These are phyloP conservation scores for Drosophila auraria DNA, from an alignment of 1,140 invertebrate species.

Conservation along the genomic window DNA sequence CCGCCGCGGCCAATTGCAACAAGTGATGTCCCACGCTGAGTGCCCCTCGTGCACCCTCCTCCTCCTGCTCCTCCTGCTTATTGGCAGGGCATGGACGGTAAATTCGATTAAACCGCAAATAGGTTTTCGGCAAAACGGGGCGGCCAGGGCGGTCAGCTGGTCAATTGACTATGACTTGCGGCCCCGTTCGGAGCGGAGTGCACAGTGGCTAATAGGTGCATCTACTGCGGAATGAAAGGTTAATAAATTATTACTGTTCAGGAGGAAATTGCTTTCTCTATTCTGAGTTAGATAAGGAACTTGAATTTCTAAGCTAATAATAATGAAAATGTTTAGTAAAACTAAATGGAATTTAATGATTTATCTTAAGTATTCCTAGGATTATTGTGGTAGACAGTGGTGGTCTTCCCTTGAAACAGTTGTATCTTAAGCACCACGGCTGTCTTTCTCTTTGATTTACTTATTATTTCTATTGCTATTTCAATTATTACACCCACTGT, in stretches of 20 bases:
- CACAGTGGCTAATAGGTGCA: conserved; percentile 36
- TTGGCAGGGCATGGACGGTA: conserved; percentile 73
- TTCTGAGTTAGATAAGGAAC: too few species aligned
- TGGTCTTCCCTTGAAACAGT: too few species aligned
- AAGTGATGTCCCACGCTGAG: conserved; percentile 65
- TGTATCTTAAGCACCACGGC: too few species aligned
- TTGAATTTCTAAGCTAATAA: too few species aligned
- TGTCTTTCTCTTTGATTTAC: too few species aligned
- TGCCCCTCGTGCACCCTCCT: conserved; percentile 3
- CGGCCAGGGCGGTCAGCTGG: conserved; percentile 64
- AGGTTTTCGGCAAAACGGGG: conserved; percentile 67
- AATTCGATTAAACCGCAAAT: conserved; percentile 82
- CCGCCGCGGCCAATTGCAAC: conserved; percentile 57
- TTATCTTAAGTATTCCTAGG: too few species aligned
- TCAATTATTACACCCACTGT: not conserved
- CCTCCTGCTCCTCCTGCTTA: conserved; percentile 14
- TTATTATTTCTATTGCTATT: too few species aligned
- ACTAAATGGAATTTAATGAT: too few species aligned
- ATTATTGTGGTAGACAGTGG: too few species aligned
- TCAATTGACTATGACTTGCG: conserved; percentile 63
- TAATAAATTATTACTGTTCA: too few species aligned
- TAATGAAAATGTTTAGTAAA: too few species aligned
- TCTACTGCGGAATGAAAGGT: not conserved
- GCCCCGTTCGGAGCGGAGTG: conserved; percentile 1
- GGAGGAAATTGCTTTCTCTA: too few species aligned